Percentiles rank a stretch among this genome's conserved stretches.
phyloP scores from a whole-genome alignment of 2,888 invertebrate genomes.

The Acleris sparsana region DNA sequence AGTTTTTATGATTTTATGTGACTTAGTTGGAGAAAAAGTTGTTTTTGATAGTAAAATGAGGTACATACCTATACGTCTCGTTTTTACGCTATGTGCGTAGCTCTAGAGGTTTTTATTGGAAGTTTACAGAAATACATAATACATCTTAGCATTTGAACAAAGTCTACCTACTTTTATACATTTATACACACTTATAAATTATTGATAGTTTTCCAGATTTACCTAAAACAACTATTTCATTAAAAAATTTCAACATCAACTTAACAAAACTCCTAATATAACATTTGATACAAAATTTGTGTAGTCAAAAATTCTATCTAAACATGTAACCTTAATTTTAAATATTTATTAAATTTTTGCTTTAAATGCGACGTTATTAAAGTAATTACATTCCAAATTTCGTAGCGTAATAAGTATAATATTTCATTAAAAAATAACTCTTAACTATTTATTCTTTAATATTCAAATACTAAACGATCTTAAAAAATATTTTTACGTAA shows the following conservation, averaged over 20 bases:
- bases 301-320: slow-evolving; percentile 67
- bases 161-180: slow-evolving; percentile 23
- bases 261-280: slow-evolving; percentile 40
- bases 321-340: slow-evolving; percentile 38
- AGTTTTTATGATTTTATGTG: too few species aligned
- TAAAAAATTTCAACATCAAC: slow-evolving; percentile 47
- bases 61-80: too few species aligned
- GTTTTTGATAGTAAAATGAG: too few species aligned
- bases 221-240: slow-evolving; percentile 8
- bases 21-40: too few species aligned
- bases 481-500: slow-evolving; percentile 30
- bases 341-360: slow-evolving; percentile 51
- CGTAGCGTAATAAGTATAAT: slow-evolving; percentile 4
- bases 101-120: neutral
- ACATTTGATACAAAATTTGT: slow-evolving; percentile 60
- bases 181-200: slow-evolving; percentile 11
- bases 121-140: neutral
- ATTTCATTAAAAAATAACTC: slow-evolving; percentile 1
- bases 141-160: slow-evolving; percentile 15
- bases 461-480: slow-evolving; percentile 31
- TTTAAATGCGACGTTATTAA: slow-evolving; percentile 50
- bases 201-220: slow-evolving; percentile 6
- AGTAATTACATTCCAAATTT: slow-evolving; percentile 20
- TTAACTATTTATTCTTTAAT: slow-evolving; percentile 35
- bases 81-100: too few species aligned